A percentile compares a stretch with the other conserved stretches of the same genome.
Evolutionary conservation across 2,113 vertebrate genomes (phyloP).

Genomic region (Dipodomys spectabilis): DNA sequence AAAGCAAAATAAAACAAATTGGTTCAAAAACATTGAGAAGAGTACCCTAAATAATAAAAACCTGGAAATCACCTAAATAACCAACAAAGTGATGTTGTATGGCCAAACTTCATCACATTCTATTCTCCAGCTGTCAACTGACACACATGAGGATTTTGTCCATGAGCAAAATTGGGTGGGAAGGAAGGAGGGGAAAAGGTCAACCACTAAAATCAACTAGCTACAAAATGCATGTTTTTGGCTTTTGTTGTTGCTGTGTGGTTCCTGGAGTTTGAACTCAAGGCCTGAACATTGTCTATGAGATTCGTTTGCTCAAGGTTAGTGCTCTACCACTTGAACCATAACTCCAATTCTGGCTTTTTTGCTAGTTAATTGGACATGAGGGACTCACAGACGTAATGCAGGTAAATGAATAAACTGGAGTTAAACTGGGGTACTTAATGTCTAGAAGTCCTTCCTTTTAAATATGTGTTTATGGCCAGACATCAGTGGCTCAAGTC

Average conservation of each 20-base stretch:
- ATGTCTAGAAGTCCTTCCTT: neutral
- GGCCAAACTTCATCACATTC: slow-evolving; percentile 7
- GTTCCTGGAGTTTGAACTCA: too few species aligned
- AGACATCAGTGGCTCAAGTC: too few species aligned
- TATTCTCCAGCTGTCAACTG: slow-evolving; percentile 31
- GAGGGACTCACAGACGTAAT: too few species aligned
- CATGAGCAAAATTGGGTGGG: neutral
- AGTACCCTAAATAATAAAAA: neutral
- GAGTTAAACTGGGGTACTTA: neutral
- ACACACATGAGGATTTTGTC: neutral
- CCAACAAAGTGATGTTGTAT: slow-evolving; percentile 33
- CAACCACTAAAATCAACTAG: slow-evolving; percentile 18
- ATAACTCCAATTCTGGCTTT: too few species aligned
- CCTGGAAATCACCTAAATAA: slow-evolving; percentile 41
- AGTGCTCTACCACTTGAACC: too few species aligned
- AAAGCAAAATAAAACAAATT: slow-evolving; percentile 58
- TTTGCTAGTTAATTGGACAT: too few species aligned
- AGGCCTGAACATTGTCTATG: too few species aligned
- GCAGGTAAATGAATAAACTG: neutral
- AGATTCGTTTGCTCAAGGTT: too few species aligned
- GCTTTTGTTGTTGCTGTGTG: too few species aligned
- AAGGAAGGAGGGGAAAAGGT: too few species aligned
- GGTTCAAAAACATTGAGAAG: slow-evolving; percentile 27
- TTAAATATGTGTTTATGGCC: neutral
- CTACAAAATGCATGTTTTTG: neutral